Evolutionary conservation across 2,113 vertebrate genomes (phyloP), one percentile per base, ranked within the genome.

Genomic region (Stercorarius parasiticus): DNA sequence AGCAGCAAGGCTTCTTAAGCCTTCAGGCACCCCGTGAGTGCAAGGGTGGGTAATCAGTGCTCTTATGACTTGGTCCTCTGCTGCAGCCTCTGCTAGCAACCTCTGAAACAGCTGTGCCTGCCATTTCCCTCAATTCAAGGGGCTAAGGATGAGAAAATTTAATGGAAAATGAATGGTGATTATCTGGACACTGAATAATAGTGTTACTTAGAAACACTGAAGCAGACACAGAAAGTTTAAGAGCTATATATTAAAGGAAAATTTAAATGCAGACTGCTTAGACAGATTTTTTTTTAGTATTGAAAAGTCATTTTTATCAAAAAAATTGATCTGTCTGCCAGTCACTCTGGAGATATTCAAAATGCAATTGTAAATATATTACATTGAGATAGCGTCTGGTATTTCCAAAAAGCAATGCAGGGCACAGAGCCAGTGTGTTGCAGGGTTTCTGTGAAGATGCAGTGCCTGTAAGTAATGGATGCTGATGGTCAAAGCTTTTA

Each of bases 331-430:
- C 92, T 88, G 11, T 76, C 80, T 93, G 52, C 47, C 81, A 82
- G 83, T 95, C 42, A 80, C 25, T 50, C 58, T 34, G 29, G 52
- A 91, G 56, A 65, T 45, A 87, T 78, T 88, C 50, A 91, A 93
- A 95, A 91, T 82, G 58, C 74, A 92, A n/a, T 72, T 86, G 86
- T 67, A 95, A 95, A 91, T 82, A 79, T 65, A 88, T 84, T 86
- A 43, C 52, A 53, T 23, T 76, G 73, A 91, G 83, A 93, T 91
- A 76, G 40, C 14, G 6, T 47, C 70, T 95, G 62, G 34, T 94
- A 53, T 95, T 94, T 93, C 81, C 45, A 6, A 91, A 92, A 84
- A 89, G 47, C 38, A 67, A 38, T 69, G n/a, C 58, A 59, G 27
- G 61, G 64, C 64, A 56, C 26, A 56, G 38, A 86, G 76, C 23